Conservation (phyloP, 2,113 vertebrate genomes). For the Zosterops hypoxanthus region DNA sequence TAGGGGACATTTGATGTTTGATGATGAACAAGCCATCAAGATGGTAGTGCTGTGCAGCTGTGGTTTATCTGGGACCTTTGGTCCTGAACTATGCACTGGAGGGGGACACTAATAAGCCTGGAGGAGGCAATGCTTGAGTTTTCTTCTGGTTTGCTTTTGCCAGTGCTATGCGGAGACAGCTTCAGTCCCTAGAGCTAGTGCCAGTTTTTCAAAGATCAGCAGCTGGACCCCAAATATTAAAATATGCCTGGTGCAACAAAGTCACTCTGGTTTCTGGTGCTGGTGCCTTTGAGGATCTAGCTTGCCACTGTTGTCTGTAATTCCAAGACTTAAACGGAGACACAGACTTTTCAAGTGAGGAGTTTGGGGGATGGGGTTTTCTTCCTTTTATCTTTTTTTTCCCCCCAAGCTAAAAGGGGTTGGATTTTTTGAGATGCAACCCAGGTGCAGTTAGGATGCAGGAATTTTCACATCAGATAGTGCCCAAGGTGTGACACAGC, state of each 20-base stretch:
- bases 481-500: neutral
- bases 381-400: neutral
- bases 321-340: neutral
- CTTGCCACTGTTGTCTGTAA: neutral
- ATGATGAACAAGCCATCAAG: neutral
- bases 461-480: neutral
- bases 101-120: neutral
- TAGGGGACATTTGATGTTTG: neutral
- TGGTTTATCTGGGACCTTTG: neutral
- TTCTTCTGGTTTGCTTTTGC: neutral
- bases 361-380: neutral
- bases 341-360: neutral
- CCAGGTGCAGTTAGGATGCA: neutral
- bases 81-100: neutral
- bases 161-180: neutral
- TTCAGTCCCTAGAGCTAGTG: neutral
- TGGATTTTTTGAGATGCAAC: neutral
- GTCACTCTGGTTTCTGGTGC: neutral
- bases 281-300: neutral
- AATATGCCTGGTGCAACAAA: neutral
- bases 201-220: neutral
- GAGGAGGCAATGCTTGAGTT: neutral
- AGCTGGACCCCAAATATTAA: neutral
- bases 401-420: neutral
- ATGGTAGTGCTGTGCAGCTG: neutral